Evolutionary conservation across 1,140 invertebrate species (phyloP), one percentile per base, ranked within the genome.

Genomic region (Procambarus virginalis): DNA sequence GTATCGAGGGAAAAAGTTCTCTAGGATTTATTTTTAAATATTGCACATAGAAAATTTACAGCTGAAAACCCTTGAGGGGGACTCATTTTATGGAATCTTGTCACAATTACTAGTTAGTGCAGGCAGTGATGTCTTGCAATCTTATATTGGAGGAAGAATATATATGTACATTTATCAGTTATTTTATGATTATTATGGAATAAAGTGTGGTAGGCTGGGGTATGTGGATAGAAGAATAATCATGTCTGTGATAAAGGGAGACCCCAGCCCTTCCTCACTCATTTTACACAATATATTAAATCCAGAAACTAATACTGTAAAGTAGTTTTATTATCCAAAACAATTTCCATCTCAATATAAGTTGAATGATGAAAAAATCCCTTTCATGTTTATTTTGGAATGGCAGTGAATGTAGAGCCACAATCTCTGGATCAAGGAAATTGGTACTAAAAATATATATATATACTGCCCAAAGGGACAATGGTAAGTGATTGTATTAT

Each of bases 201-300:
- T 58, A 73, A 48, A 76, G 87, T 83, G 73, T 58, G 79, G 73
- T 82, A 58, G 80, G 80, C 79, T 83, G 80, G 87, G 87, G 80
- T 86, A 86, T 51, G 76, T 86, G 85, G 85, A 86, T 83, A 89
- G 80, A 58, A 58, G 55, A 83, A 68, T 89, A 83, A 70, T 64
- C 55, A 55, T 89, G 87, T 89, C 87, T 89, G 87, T 89, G 87
- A 89, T 89, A 89, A 89, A 89, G 87, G 87, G 58, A 76, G 68
- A 83, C 81, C 81, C 87, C 73, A 64, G 87, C 45, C 80, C 46
- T n/a, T 60, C 79, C 73, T 86, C 87, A 89, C 80, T 83, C 68
- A 82, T 82, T 82, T 78, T 83, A 89, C 87, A 89, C 80, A 77
- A 77, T 82, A 89, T 75, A 86, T 60, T n/a, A 86, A 78, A 86